A percentile compares a stretch with the other conserved stretches of the same genome.
phyloP scores from a whole-genome alignment of 2,113 vertebrate genomes.

The Amblyornis subalaris region DNA sequence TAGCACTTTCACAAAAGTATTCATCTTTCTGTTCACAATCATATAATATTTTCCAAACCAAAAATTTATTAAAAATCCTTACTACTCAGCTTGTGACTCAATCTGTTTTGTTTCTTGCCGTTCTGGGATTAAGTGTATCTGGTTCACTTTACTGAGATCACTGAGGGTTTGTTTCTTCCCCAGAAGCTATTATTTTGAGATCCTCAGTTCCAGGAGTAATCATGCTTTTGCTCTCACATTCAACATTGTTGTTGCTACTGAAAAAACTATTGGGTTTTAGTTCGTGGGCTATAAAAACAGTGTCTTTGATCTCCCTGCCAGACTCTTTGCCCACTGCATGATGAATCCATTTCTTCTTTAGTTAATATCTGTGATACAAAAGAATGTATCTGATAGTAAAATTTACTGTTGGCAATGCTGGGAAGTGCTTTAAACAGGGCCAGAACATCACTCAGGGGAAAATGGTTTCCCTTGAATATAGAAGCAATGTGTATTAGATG shows the following conservation, averaged over 20 bases:
- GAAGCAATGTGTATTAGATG: background rate
- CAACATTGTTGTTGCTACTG: background rate
- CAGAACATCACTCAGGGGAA: background rate
- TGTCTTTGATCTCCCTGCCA: background rate
- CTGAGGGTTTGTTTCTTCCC: background rate
- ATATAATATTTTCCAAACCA: background rate
- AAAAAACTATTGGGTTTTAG: background rate
- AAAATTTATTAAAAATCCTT: background rate
- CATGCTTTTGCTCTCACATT: background rate
- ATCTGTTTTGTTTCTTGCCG: background rate
- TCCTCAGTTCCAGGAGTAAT: background rate
- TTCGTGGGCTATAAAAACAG: background rate
- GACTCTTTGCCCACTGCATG: background rate
- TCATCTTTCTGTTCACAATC: background rate
- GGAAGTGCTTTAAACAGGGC: background rate
- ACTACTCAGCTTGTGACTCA: background rate
- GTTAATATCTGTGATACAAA: background rate
- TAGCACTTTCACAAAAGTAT: background rate
- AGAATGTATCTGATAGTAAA: background rate
- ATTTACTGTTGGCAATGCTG: background rate
- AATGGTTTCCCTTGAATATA: background rate
- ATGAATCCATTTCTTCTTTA: background rate
- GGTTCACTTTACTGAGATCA: background rate
- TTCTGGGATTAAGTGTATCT: background rate
- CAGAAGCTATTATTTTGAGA: background rate